These are phyloP conservation scores for Morinoia aosen DNA, from an alignment of 2,888 invertebrate species.

Conservation along the genomic window DNA sequence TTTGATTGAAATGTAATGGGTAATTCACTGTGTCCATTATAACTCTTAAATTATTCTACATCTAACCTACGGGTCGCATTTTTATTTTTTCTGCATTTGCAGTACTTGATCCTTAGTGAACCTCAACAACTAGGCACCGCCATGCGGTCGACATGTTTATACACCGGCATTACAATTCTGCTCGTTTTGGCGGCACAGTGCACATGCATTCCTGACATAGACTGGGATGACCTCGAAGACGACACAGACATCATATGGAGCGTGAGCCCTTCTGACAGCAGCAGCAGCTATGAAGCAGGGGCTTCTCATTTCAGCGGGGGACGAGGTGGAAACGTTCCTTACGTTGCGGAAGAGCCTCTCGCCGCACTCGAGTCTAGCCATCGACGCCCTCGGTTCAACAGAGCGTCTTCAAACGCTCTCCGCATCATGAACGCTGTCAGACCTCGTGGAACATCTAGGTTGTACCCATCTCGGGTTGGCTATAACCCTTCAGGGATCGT, in stretches of 20 bases:
- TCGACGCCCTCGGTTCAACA: background rate
- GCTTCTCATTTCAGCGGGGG: background rate
- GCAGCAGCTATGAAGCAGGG: background rate
- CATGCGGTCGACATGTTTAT: background rate
- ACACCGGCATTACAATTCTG: background rate
- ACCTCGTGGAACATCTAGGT: background rate
- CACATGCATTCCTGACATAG: background rate
- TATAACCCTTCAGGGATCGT: background rate
- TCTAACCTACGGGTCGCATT: background rate
- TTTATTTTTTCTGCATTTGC: background rate
- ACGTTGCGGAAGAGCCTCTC: no score
- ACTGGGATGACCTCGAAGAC: background rate
- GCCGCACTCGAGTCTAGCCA: background rate
- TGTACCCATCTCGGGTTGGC: background rate
- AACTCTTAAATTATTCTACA: background rate
- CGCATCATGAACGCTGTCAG: background rate
- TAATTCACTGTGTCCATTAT: background rate
- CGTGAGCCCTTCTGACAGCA: background rate
- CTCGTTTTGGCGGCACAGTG: background rate
- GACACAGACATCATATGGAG: background rate
- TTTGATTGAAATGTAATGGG: background rate
- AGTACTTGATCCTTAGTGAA: background rate
- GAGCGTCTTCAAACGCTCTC: background rate
- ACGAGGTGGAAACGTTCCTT: background rate
- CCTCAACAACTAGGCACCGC: background rate